Evolutionary conservation across 2,113 vertebrate species (phyloP).

Genomic region (Lethenteron reissneri): DNA sequence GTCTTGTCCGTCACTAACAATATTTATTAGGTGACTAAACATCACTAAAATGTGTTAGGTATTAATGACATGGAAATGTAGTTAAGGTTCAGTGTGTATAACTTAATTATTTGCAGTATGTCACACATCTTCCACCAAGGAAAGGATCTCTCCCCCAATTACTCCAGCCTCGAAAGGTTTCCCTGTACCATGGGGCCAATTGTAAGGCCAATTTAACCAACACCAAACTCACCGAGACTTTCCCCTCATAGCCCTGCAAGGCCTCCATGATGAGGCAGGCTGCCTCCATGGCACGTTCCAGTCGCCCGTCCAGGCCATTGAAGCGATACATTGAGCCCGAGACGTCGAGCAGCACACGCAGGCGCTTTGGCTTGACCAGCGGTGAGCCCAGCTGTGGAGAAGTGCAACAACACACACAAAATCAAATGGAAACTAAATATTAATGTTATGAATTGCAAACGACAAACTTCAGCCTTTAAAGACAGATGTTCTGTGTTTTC

Average conservation of each 20-base stretch:
- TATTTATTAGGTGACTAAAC: too few relatives aligned
- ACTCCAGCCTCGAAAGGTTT: not conserved
- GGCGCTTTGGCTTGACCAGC: conserved; percentile 68
- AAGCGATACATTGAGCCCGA: conserved; percentile 96
- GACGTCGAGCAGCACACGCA: conserved; percentile 58
- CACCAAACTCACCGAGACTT: conserved; percentile 53
- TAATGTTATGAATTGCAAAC: too few relatives aligned
- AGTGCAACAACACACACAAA: not conserved
- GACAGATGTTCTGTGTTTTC: too few relatives aligned
- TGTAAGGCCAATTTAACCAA: not conserved
- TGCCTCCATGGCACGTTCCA: conserved; percentile 86
- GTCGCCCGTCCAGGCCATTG: conserved; percentile 59
- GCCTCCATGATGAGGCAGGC: conserved; percentile 96
- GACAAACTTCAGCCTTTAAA: too few relatives aligned
- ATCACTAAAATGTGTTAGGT: too few relatives aligned
- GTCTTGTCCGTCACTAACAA: too few relatives aligned
- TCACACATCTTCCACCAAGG: too few relatives aligned
- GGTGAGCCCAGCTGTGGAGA: conserved; percentile 43
- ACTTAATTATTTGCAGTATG: too few relatives aligned
- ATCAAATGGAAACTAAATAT: too few relatives aligned
- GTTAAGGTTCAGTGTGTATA: too few relatives aligned
- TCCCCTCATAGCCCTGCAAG: conserved; percentile 73
- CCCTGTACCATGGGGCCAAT: not conserved
- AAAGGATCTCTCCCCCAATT: too few relatives aligned
- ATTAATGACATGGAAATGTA: too few relatives aligned